phyloP scores from a whole-genome alignment of 2,797 vertebrate genomes.

The Phaenicophaeus curvirostris region DNA sequence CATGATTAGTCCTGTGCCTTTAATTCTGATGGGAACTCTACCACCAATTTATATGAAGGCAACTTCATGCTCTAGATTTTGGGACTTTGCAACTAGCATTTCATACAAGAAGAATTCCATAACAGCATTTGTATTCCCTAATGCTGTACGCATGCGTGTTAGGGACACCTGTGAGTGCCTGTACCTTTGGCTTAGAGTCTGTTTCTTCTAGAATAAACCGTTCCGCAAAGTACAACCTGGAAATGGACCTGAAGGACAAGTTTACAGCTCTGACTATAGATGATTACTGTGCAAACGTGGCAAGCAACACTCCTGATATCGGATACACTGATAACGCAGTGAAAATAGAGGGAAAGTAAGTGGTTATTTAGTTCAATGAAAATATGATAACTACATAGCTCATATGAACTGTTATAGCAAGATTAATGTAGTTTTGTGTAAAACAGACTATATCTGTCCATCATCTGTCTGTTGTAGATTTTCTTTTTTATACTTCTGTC shows the following conservation, averaged over 20 bases:
- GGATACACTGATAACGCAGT: slow-evolving; percentile 27
- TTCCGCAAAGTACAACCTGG: slow-evolving; percentile 86
- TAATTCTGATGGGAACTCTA: neutral
- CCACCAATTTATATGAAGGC: neutral
- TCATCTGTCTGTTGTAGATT: neutral
- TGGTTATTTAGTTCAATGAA: neutral
- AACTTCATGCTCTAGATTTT: neutral
- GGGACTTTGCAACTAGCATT: neutral
- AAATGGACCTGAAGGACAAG: slow-evolving; percentile 90
- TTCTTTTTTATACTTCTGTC: neutral
- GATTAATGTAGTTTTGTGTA: neutral
- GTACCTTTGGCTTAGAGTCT: neutral
- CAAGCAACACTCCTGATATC: slow-evolving; percentile 72
- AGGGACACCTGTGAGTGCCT: neutral
- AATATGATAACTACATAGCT: neutral
- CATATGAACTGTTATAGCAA: neutral
- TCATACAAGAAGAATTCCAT: neutral
- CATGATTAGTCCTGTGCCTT: neutral
- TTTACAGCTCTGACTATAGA: slow-evolving; percentile 85
- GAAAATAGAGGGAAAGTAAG: slow-evolving; percentile 77
- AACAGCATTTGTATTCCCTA: neutral
- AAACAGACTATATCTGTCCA: neutral
- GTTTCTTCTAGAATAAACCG: slow-evolving; percentile 83
- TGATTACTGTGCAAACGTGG: slow-evolving; percentile 83
- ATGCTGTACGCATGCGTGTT: neutral